These are phyloP conservation scores for Candoia aspera DNA, from an alignment of 2,113 vertebrate genomes.

Conservation along the genomic window DNA sequence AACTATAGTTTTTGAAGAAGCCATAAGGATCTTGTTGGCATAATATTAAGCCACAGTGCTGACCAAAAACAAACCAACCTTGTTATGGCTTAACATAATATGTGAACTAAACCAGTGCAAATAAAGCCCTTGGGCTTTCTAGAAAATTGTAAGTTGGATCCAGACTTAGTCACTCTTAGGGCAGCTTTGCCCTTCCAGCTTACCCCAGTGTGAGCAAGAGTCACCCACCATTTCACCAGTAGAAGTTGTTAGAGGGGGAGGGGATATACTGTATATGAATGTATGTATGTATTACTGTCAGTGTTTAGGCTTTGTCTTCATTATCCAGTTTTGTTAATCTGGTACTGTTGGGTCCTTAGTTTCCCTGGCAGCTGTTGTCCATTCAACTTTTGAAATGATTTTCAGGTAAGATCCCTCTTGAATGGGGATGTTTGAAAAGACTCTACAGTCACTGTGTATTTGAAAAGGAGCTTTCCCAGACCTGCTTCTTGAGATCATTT, in stretches of 20 bases:
- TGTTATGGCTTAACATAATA: not conserved
- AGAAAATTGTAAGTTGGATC: not conserved
- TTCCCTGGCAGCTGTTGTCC: not conserved
- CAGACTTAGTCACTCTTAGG: not conserved
- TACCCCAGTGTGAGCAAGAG: not conserved
- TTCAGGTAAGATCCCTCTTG: not conserved
- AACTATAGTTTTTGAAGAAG: too few species aligned
- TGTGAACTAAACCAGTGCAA: not conserved
- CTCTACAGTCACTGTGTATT: not conserved
- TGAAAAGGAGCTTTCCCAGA: not conserved
- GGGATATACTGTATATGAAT: too few species aligned
- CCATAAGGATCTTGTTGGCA: not conserved
- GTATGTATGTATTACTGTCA: not conserved
- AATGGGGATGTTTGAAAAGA: slow-evolving; percentile 1
- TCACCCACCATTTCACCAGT: not conserved
- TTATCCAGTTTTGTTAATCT: not conserved
- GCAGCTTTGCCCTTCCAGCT: not conserved
- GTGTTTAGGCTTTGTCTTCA: not conserved
- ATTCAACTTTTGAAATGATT: slow-evolving; percentile 5
- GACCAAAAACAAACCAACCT: not conserved
- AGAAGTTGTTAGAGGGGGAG: not conserved
- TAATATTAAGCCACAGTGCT: not conserved
- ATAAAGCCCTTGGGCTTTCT: not conserved
- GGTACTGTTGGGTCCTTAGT: not conserved
- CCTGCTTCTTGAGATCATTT: not conserved